Evolutionary conservation across 2,888 invertebrate genomes (phyloP).

Genomic region (Brachyptera risi): DNA sequence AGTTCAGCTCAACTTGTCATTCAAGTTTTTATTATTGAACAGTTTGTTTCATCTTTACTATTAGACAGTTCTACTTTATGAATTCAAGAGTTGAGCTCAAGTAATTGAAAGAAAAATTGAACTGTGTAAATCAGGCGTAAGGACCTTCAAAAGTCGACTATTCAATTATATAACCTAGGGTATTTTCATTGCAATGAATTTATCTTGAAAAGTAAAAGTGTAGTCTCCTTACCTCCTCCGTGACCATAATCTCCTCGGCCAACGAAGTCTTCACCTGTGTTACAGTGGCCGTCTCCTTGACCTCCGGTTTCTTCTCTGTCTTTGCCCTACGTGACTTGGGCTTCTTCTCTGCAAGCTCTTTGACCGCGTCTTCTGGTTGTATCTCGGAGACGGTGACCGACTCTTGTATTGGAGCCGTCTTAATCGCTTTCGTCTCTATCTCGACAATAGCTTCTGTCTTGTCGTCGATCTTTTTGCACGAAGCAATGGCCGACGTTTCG

Average conservation of each 20-base stretch:
- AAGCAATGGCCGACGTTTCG: conserved; percentile 57
- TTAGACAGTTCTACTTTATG: too few relatives aligned
- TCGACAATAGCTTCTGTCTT: conserved; percentile 37
- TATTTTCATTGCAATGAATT: too few relatives aligned
- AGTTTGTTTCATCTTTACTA: too few relatives aligned
- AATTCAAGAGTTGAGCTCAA: too few relatives aligned
- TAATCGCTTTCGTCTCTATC: conserved; percentile 41
- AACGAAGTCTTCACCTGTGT: conserved; percentile 43
- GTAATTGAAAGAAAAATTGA: too few relatives aligned
- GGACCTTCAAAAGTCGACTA: too few relatives aligned
- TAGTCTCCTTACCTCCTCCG: conserved; percentile 28
- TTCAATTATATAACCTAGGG: too few relatives aligned
- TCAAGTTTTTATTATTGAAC: too few relatives aligned
- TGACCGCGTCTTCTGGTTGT: conserved; percentile 31
- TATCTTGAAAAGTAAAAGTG: conserved; percentile 2
- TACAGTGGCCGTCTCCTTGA: conserved; percentile 47
- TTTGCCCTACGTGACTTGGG: conserved; percentile 39
- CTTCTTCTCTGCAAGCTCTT: conserved; percentile 48
- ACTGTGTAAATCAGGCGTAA: too few relatives aligned
- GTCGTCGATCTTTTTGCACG: conserved; percentile 59
- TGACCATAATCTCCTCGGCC: conserved; percentile 12
- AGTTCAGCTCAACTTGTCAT: too few relatives aligned
- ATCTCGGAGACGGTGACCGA: conserved; percentile 37
- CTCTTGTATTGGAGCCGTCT: conserved; percentile 39
- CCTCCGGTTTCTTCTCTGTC: conserved; percentile 30